A percentile compares a stretch with the other conserved stretches of the same genome.
Conservation (phyloP, 2,888 invertebrate species). For the Hipparchia sbordonii region DNA sequence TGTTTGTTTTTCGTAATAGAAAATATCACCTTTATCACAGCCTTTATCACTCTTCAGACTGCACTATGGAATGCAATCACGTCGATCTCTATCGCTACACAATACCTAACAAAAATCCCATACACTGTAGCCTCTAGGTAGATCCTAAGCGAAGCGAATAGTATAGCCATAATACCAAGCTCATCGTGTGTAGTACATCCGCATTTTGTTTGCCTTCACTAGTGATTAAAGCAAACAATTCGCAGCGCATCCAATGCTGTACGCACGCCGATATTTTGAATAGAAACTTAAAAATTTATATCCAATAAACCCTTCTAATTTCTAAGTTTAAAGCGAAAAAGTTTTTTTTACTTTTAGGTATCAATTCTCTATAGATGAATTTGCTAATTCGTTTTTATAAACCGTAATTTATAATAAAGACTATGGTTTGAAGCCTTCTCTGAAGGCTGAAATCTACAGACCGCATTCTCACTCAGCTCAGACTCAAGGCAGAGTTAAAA, state of each 20-base stretch:
- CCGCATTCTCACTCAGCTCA: no score
- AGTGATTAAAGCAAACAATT: slow-evolving; percentile 61
- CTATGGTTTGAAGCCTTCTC: no score
- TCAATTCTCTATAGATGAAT: neutral
- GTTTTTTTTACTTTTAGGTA: neutral
- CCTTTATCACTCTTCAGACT: no score
- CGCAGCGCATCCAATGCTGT: slow-evolving; percentile 48
- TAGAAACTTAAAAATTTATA: slow-evolving; percentile 21
- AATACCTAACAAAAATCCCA: neutral
- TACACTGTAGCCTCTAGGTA: neutral
- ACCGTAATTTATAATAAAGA: neutral
- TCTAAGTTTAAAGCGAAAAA: neutral
- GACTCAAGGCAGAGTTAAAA: no score
- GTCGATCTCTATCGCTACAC: no score
- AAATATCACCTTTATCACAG: no score
- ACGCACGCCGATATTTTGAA: slow-evolving; percentile 35
- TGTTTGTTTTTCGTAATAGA: no score
- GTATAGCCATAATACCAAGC: slow-evolving; percentile 18
- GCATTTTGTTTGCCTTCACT: slow-evolving; percentile 49
- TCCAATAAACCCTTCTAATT: slow-evolving; percentile 8
- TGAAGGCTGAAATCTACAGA: no score
- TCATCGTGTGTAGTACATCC: slow-evolving; percentile 26
- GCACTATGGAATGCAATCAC: no score
- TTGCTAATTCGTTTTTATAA: neutral
- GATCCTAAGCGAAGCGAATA: neutral